These are phyloP conservation scores for Synanthedon andrenaeformis DNA, from an alignment of 2,888 invertebrate genomes.

Conservation along the genomic window DNA sequence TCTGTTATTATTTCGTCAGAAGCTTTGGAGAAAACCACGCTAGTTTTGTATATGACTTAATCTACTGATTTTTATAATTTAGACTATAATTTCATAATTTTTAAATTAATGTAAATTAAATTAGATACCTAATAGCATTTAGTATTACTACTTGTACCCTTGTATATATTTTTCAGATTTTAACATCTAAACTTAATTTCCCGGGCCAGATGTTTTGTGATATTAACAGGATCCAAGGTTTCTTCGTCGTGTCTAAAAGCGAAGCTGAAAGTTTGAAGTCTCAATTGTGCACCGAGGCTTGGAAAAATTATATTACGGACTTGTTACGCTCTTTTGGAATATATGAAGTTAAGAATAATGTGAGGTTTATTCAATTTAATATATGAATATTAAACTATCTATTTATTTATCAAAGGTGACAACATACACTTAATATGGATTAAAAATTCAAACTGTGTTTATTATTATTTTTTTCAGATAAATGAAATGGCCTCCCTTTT, in stretches of 20 bases:
- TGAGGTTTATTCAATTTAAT: conserved; percentile 20
- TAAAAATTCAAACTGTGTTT: too few relatives aligned
- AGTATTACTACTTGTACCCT: too few relatives aligned
- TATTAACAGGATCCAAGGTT: conserved; percentile 30
- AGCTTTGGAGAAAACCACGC: neutral
- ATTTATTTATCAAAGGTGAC: too few relatives aligned
- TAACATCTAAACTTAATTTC: conserved; percentile 44
- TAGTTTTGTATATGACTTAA: too few relatives aligned
- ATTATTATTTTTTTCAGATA: conserved; percentile 29
- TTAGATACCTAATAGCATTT: neutral
- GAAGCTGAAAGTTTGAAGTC: conserved; percentile 33
- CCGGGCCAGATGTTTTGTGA: conserved; percentile 59
- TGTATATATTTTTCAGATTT: conserved; percentile 27
- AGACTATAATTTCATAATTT: too few relatives aligned
- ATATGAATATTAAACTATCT: too few relatives aligned
- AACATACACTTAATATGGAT: too few relatives aligned
- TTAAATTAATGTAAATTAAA: too few relatives aligned
- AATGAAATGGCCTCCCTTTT: conserved; percentile 56
- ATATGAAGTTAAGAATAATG: conserved; percentile 46
- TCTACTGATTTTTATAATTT: too few relatives aligned
- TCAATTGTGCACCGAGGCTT: conserved; percentile 41
- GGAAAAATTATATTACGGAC: conserved; percentile 50
- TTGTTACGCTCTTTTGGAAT: conserved; percentile 49
- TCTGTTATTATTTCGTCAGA: neutral
- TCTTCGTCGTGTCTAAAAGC: conserved; percentile 33